Percentiles rank a stretch among this genome's conserved stretches.
These are phyloP conservation scores for Drosophila acutilabella DNA, from an alignment of 2,888 invertebrate species.

Conservation along the genomic window DNA sequence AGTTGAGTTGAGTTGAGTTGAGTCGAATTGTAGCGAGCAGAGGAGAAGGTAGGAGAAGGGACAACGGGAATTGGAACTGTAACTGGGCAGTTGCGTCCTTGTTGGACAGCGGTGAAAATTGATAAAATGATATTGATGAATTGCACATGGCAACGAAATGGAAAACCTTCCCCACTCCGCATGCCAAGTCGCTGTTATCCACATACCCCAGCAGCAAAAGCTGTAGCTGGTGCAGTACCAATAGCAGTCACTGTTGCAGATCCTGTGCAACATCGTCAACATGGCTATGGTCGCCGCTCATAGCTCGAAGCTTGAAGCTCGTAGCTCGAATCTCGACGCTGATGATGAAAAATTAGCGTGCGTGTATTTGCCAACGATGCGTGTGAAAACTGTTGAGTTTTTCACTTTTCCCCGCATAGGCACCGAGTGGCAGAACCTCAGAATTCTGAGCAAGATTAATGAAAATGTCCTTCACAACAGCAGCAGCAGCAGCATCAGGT, in stretches of 20 bases:
- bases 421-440: slow-evolving; percentile 26
- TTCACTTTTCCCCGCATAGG: slow-evolving; percentile 5
- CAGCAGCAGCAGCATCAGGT: slow-evolving; percentile 25
- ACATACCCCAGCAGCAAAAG: slow-evolving; percentile 10
- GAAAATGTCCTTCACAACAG: slow-evolving; percentile 50
- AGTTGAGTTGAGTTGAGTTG: slow-evolving; percentile 69
- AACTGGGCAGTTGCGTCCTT: slow-evolving; percentile 27
- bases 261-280: slow-evolving; percentile 63
- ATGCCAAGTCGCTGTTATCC: slow-evolving; percentile 26
- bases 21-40: slow-evolving; percentile 31
- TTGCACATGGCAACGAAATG: slow-evolving; percentile 75
- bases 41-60: neutral
- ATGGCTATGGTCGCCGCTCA: slow-evolving; percentile 56
- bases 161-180: slow-evolving; percentile 33
- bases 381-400: slow-evolving; percentile 45
- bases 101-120: slow-evolving; percentile 82
- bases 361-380: slow-evolving; percentile 53
- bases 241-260: slow-evolving; percentile 34
- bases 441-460: slow-evolving; percentile 73
- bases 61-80: neutral
- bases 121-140: slow-evolving; percentile 84
- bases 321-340: slow-evolving; percentile 60
- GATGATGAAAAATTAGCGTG: slow-evolving; percentile 79
- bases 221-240: neutral
- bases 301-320: slow-evolving; percentile 66